Base-by-base conservation (phyloP, 2,797 vertebrate genomes). In the Xenentodon cancila region DNA sequence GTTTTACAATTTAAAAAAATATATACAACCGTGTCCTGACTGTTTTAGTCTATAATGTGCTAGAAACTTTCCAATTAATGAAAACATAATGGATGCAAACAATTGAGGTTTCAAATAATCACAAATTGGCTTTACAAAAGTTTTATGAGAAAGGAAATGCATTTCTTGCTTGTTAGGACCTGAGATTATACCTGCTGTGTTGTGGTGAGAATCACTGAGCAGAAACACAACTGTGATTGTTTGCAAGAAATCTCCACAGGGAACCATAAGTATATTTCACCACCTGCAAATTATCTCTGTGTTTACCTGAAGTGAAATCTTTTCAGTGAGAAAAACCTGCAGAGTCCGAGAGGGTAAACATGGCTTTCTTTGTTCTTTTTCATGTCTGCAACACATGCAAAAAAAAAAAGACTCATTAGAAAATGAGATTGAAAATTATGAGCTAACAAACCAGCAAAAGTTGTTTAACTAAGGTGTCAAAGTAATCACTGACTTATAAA, bases 171-270 rank as follows among this genome's bases (percentile, higher is more conserved):
- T 43, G 13, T 30, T 68, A 53, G 30, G 16, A 21, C 43, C 42
- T 27, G n/a, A 20, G 45, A 50, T 45, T 34, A 46, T 21, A 53
- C 18, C 21, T 22, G 45, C 3, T 45, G 20, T 17, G 21, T 43
- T 18, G 0, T 46, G 57, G 32, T 22, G 22, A 48, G 51, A 47
- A 47, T 54, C 48, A 58, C 16, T 16, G 17, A 58, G 44, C 19
- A 27, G 27, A 42, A 52, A 51, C 13, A 5, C 37, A 50, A 68
- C 34, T 25, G 20, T 46, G 40, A 49, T n/a, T 54, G 49, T 59
- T 63, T 59, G 45, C 54, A 54, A 54, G 64, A 52, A 73, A 30
- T 22, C 71, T 73, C 54, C 59, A 54, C 55, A 59, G 64, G 59
- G 42, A 20, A 37, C 47, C 37, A 30, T 51, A 52, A 52, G 57